phyloP scores from a whole-genome alignment of 2,797 vertebrate species.

The Xiphophorus birchmanni region DNA sequence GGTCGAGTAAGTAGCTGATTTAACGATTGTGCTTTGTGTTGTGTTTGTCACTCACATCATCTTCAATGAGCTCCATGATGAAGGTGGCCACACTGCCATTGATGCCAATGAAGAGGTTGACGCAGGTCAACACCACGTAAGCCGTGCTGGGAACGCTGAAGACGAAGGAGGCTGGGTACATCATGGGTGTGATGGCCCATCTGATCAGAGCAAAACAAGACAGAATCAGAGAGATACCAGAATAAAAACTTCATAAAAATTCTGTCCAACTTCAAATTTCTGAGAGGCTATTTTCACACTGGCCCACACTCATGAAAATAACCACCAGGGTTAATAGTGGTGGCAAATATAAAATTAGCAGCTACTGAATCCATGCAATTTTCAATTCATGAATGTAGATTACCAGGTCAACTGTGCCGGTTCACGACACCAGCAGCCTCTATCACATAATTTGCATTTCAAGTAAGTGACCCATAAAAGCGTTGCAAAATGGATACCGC shows the following conservation, averaged over 20 bases:
- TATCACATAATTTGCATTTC: slow-evolving; percentile 41
- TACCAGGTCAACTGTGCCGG: slow-evolving; percentile 23
- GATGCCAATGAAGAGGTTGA: slow-evolving; percentile 98
- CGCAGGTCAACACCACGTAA: slow-evolving; percentile 93
- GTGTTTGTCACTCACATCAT: slow-evolving; percentile 80
- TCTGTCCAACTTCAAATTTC: neutral
- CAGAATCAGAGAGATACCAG: neutral
- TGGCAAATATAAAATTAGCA: slow-evolving; percentile 2
- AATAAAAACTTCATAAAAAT: slow-evolving; percentile 6
- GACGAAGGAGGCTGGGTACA: slow-evolving; percentile 97
- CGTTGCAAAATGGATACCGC: slow-evolving; percentile 31
- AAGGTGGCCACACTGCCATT: slow-evolving; percentile 97
- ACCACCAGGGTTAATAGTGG: slow-evolving; percentile 10
- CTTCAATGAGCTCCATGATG: slow-evolving; percentile 92
- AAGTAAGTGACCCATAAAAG: slow-evolving; percentile 41
- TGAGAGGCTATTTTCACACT: slow-evolving; percentile 14
- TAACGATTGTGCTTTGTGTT: neutral
- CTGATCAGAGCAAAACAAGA: slow-evolving; percentile 62
- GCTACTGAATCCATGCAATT: slow-evolving; percentile 15
- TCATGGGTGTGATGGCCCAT: slow-evolving; percentile 96
- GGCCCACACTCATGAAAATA: slow-evolving; percentile 14
- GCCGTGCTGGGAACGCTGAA: slow-evolving; percentile 98
- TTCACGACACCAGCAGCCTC: slow-evolving; percentile 27
- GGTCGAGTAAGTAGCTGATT: neutral
- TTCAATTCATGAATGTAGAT: slow-evolving; percentile 39